Percentiles rank a stretch among this genome's conserved stretches.
phyloP scores from a whole-genome alignment of 30 jellyfish, hydroid and myxozoan genomes.

The Pelagia noctiluca region DNA sequence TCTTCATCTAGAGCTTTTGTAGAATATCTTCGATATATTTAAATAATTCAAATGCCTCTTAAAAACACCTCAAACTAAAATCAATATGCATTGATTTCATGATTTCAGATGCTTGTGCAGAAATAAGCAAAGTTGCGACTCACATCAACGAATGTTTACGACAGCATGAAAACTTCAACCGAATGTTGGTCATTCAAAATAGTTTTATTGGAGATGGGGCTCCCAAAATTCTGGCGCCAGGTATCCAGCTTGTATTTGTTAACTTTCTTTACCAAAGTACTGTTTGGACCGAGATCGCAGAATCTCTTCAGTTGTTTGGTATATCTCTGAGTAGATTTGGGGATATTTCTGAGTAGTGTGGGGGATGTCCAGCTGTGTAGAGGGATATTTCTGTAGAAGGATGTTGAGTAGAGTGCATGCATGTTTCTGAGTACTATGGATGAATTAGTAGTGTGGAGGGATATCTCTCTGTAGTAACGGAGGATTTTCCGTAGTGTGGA shows the following conservation, averaged over 20 bases:
- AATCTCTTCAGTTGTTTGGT: too few relatives aligned
- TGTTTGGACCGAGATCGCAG: too few relatives aligned
- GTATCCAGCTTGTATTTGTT: conserved; percentile 17
- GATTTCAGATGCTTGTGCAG: conserved; percentile 79
- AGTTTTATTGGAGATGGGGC: conserved; percentile 90
- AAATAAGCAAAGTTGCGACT: conserved; percentile 80
- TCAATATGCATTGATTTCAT: too few relatives aligned
- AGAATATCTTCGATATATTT: neutral
- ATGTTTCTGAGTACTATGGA: too few relatives aligned
- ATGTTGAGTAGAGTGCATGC: neutral
- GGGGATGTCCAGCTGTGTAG: neutral
- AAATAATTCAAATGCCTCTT: neutral
- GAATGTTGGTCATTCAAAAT: conserved; percentile 88
- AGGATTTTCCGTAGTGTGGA: too few relatives aligned
- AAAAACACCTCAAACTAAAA: neutral
- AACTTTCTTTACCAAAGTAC: too few relatives aligned
- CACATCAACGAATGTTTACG: conserved; percentile 96
- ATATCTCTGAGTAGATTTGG: too few relatives aligned
- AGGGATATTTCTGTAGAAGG: neutral
- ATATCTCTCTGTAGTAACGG: too few relatives aligned
- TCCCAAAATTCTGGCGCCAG: conserved; percentile 96
- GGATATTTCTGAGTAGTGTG: neutral
- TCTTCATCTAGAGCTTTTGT: neutral
- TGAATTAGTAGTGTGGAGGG: too few relatives aligned
- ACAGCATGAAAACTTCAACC: conserved; percentile 93